Base-by-base conservation (phyloP, 2,797 vertebrate species). In the Eremophila alpestris region DNA sequence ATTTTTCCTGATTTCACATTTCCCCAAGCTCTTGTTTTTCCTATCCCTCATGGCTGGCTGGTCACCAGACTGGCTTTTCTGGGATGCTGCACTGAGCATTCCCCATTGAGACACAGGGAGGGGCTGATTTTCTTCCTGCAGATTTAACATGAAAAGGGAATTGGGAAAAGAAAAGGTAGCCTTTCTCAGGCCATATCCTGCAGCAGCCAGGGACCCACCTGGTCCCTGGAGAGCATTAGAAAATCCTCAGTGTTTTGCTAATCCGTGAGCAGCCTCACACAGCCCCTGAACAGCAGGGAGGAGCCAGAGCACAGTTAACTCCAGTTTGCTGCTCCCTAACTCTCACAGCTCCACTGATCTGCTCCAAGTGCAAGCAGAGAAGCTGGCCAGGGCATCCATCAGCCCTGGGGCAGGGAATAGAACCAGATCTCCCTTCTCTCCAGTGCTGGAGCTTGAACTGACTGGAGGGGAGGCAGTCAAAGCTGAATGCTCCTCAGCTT, bases 181-280 rank as follows among this genome's bases (percentile, higher is more conserved):
- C 13, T 87, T 89, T 87, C 71, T 87, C 82, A 36, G 36, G 68
- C 89, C 82, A 75, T 59, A 71, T 65, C 51, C 82, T 75, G 62
- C 84, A 69, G 80, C 71, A 89, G 93, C 84, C 92, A 95, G 76
- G 54, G 93, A 94, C 55, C 90, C 94, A 96, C 88, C 92, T 93
- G 92, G 36, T 89, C 92, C 75, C 92, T 38, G 51, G 40, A 46
- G 71, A 87, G 40, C n/a, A 54, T 83, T 83, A 78, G 65, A 93
- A 91, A 94, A 94, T 34, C 59, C 40, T 90, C 67, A 34, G 3
- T 56, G 6, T 69, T 89, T 86, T 82, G 21, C 48, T 36, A 55
- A 59, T 26, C 59, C 0, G 0, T 69, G 59, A 85, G 73, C 64
- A 67, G 54, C 78, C 71, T 93, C 38, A 5, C 20, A n/a, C 0